Conservation (phyloP, 2,113 vertebrate species). For the Macroglossus sobrinus region DNA sequence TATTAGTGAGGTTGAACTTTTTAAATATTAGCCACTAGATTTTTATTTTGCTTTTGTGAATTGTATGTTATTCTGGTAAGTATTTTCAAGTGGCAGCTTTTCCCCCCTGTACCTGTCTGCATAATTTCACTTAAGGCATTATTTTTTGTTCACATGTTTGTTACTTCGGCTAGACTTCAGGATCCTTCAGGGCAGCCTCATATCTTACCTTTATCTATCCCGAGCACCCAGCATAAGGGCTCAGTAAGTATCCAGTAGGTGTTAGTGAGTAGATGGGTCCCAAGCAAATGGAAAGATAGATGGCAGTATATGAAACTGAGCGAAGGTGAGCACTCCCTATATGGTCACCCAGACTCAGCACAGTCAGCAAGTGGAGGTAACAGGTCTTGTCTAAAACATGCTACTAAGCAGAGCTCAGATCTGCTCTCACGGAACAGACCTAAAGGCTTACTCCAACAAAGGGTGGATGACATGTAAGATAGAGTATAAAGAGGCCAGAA, state of each 20-base stretch:
- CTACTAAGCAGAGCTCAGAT: background rate
- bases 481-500: background rate
- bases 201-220: background rate
- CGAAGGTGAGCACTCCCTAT: background rate
- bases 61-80: background rate
- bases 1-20: background rate
- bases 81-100: background rate
- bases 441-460: background rate
- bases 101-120: background rate
- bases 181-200: background rate
- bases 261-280: background rate
- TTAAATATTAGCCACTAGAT: background rate
- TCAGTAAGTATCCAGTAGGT: background rate
- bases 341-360: background rate
- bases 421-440: background rate
- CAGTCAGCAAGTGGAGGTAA: background rate
- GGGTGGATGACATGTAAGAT: no score
- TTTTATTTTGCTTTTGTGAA: slow-evolving; percentile 10
- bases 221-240: background rate
- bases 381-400: background rate
- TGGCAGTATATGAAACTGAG: background rate
- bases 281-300: background rate
- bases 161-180: background rate
- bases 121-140: background rate
- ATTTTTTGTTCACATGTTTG: background rate